phyloP scores from a whole-genome alignment of 2,888 invertebrate genomes.

The Dione juno region DNA sequence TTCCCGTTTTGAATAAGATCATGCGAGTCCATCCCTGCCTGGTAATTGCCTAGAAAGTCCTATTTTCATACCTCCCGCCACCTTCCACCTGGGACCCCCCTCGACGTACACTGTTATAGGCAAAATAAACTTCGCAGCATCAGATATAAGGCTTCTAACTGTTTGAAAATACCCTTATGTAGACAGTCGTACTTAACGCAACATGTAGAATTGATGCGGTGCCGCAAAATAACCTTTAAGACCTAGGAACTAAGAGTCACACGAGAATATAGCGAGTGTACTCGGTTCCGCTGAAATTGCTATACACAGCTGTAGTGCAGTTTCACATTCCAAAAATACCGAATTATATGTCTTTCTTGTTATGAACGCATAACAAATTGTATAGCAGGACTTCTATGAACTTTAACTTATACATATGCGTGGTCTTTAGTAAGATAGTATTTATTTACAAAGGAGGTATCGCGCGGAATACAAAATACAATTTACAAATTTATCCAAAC shows the following conservation, averaged over 20 bases:
- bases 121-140: conserved; percentile 15
- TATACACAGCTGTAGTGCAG: conserved; percentile 32
- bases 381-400: not conserved
- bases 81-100: conserved; percentile 43
- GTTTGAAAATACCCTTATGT: conserved; percentile 6
- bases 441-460: not conserved
- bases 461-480: conserved; percentile 22
- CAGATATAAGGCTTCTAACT: conserved; percentile 21
- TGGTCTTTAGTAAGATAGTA: conserved; percentile 5
- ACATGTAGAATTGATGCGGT: conserved; percentile 16
- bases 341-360: conserved; percentile 31
- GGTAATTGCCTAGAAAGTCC: conserved; percentile 78
- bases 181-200: conserved; percentile 21
- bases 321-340: conserved; percentile 34
- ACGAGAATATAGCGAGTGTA: not conserved
- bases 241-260: not conserved
- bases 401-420: not conserved
- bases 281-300: conserved; percentile 30
- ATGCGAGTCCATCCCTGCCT: conserved; percentile 56
- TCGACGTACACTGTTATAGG: conserved; percentile 35
- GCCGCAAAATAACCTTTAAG: conserved; percentile 30
- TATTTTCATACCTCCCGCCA: conserved; percentile 52
- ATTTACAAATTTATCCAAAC: conserved; percentile 35
- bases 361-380: not conserved
- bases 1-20: conserved; percentile 49